These are phyloP conservation scores for Pyrrhosoma nymphula DNA, from an alignment of 2,888 invertebrate genomes.

Conservation along the genomic window DNA sequence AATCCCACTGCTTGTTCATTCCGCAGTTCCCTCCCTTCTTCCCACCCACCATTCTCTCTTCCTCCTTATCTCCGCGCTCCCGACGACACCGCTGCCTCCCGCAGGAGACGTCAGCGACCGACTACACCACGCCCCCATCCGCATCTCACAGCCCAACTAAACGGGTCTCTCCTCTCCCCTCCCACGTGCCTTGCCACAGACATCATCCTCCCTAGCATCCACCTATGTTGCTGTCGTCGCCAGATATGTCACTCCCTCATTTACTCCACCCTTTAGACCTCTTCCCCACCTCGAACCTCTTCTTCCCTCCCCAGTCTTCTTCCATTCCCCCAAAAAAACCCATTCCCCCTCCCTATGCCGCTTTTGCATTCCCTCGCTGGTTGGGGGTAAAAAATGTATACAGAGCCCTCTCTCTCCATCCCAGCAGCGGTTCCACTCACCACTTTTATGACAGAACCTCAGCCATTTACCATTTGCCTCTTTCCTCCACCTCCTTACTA, in stretches of 20 bases:
- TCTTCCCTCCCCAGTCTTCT: not conserved
- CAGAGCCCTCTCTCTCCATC: not conserved
- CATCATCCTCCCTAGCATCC: conserved; percentile 24
- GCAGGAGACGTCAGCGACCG: not conserved
- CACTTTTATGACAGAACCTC: not conserved
- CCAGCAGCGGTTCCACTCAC: not conserved
- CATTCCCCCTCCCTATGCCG: no score
- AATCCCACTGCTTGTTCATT: not conserved
- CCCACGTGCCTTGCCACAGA: not conserved
- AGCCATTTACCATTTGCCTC: not conserved
- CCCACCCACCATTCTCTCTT: not conserved
- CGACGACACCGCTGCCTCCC: not conserved
- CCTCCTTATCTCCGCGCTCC: not conserved
- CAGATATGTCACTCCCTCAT: conserved; percentile 30
- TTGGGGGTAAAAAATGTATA: not conserved
- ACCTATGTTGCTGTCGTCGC: conserved; percentile 41
- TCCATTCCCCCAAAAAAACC: no score
- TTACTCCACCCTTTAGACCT: not conserved
- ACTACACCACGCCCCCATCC: not conserved
- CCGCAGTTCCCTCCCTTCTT: not conserved
- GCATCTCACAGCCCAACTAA: not conserved
- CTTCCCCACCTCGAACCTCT: not conserved
- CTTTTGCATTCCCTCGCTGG: not conserved
- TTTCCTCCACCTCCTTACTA: not conserved
- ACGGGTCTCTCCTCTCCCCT: not conserved